Base-by-base conservation (phyloP, 1,140 invertebrate genomes). In the Wasmannia auropunctata region DNA sequence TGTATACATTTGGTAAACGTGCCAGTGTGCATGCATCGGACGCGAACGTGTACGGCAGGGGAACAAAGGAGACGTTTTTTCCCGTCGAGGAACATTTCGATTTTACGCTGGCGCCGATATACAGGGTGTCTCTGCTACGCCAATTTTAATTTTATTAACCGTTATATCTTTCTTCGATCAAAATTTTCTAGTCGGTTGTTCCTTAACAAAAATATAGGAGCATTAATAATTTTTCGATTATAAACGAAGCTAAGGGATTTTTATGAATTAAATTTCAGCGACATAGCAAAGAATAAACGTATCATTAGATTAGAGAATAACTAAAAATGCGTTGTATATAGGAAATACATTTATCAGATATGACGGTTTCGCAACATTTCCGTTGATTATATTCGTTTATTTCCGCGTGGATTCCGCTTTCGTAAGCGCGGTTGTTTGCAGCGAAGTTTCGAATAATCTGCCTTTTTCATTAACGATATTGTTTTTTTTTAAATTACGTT, bases 21-120 rank as follows among this genome's bases (percentile, higher is more conserved):
- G 67, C 49, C 54, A 58, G 80, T 58, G 22, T 72, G 40, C 25
- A 34, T 62, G 19, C 25, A 31, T n/a, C 37, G 28, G 19, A 37
- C 31, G 49, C 34, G 28, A n/a, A 76, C 62, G 67, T 70, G 14
- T 54, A 46, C 37, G 51, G 16, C 80, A 28, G 11, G 19, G 6
- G 8, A 87, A 87, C 87, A 87, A 83, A 88, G 76, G 60, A 67
- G 86, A 60, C 40, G 49, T 28, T 84, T 85, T 79, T 76, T 49
- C 34, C 58, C 54, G n/a, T 46, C 37, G 37, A 14, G 6, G 37
- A 58, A 43, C 56, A 22, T 72, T 85, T 76, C 67, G 43, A 81
- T 81, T 86, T 81, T 28, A 11, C 25, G 25, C 34, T 25, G 22
- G 16, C 51, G 37, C 51, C 37, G 51, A 58, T 25, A 40, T 74